phyloP scores from a whole-genome alignment of 2,797 vertebrate species.

The Glyptemys insculpta region DNA sequence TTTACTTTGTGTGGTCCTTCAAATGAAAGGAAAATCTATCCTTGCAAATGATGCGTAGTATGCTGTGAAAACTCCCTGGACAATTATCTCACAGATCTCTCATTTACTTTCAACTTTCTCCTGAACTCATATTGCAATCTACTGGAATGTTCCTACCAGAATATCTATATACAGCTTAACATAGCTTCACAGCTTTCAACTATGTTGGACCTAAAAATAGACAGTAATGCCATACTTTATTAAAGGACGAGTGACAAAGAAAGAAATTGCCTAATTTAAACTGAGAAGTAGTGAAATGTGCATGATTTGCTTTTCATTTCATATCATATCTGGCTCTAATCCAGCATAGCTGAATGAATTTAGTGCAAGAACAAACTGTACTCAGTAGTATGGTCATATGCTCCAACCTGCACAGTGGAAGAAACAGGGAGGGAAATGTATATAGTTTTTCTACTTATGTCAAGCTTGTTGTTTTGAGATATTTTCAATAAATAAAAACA shows the following conservation, averaged over 20 bases:
- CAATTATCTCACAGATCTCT: slow-evolving; percentile 70
- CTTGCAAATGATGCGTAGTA: slow-evolving; percentile 57
- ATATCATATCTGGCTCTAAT: background rate
- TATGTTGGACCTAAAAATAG: slow-evolving; percentile 53
- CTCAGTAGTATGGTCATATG: background rate
- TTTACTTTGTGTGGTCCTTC: slow-evolving; percentile 63
- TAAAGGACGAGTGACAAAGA: slow-evolving; percentile 50
- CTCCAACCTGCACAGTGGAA: background rate
- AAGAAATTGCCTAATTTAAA: slow-evolving; percentile 50
- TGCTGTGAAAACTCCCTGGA: slow-evolving; percentile 58
- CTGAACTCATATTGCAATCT: slow-evolving; percentile 6
- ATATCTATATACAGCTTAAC: slow-evolving; percentile 31
- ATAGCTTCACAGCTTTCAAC: slow-evolving; percentile 43
- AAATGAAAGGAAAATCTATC: slow-evolving; percentile 66
- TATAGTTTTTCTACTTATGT: background rate
- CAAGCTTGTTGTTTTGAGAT: background rate
- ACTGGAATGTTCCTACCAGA: slow-evolving; percentile 57
- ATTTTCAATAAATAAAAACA: background rate
- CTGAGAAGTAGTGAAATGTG: background rate
- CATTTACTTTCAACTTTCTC: slow-evolving; percentile 66
- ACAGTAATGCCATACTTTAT: slow-evolving; percentile 31
- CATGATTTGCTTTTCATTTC: background rate
- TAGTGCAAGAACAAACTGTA: slow-evolving; percentile 41
- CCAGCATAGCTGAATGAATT: slow-evolving; percentile 17
- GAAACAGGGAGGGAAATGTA: background rate